Base-by-base conservation (phyloP, 2,113 vertebrate genomes). In the Corythoichthys intestinalis region DNA sequence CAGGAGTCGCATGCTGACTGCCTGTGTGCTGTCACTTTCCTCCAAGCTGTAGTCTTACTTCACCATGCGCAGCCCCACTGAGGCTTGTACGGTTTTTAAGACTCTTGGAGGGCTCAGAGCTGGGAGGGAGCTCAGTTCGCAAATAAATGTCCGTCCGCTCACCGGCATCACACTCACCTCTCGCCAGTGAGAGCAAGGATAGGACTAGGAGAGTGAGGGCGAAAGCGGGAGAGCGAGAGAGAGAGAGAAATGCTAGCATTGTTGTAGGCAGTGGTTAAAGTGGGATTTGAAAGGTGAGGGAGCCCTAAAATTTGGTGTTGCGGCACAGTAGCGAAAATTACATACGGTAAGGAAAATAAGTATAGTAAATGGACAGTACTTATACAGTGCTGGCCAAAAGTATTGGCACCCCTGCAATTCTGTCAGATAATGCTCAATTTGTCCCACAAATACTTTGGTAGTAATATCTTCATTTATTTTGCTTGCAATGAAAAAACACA, bases 1-100 rank as follows among this genome's bases (percentile, higher is more conserved):
- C 76, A 91, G 89, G 85, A 94, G 85, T 92, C 89, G 93, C 96
- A 98, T 98, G 82, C 90, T 96, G 90, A 78, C 85, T 69, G 82
- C 84, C 84, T 81, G 82, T 87, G 78, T 84, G 78, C 78, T 74
- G 80, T 68, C 90, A 80, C 91, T 91, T 85, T 52, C 79, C 86
- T 85, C 86, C 71, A 54, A 78, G 76, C 68, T 71, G 72, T 81
- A 80, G 78, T 81, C 77, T 85, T 64, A 75, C 86, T 66, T 76
- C 44, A 75, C 70, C 73, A 74, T 44, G 50, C 76, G 62, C 81
- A 63, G 69, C 76, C 62, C 65, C 71, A 44, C 66, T 11, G 47
- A 6, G 17, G 28, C 66, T 66, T 37, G 73, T 71, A 11, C 4
- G 1, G 17, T 11, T 11, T 14, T 66, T 59, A 67, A 35, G 70